These are phyloP conservation scores for Ophioderma brevispina DNA, from an alignment of 35 echinoderm and acorn worm species.

Conservation along the genomic window DNA sequence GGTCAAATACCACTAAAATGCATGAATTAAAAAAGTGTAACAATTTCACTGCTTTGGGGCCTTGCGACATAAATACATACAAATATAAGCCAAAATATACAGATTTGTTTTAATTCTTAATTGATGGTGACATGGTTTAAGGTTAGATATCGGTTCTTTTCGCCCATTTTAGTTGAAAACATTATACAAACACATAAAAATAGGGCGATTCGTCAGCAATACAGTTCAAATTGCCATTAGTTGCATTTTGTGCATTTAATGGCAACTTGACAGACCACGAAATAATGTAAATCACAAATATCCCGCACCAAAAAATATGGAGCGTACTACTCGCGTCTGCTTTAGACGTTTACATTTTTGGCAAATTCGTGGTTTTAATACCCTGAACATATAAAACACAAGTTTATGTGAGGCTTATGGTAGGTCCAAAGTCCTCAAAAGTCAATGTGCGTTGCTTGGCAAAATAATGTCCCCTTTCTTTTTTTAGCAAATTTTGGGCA, in stretches of 20 bases:
- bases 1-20: not conserved
- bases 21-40: not conserved
- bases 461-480: not conserved
- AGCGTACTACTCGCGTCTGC: not conserved
- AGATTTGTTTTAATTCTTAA: not conserved
- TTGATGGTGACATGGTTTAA: not conserved
- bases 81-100: not conserved
- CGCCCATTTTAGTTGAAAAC: not conserved
- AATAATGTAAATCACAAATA: not conserved
- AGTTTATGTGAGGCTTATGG: not conserved
- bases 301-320: not conserved
- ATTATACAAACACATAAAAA: not conserved
- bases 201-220: not conserved
- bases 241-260: not conserved
- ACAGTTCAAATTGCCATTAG: not conserved
- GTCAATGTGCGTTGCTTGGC: not conserved
- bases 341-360: not conserved
- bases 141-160: not conserved
- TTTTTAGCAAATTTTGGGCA: not conserved
- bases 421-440: not conserved
- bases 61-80: not conserved
- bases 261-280: not conserved
- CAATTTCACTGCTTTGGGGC: not conserved
- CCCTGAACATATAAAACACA: not conserved
- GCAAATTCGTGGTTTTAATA: not conserved